Evolutionary conservation across 2,888 invertebrate species (phyloP).

Genomic region (Steinernema hermaphroditum): DNA sequence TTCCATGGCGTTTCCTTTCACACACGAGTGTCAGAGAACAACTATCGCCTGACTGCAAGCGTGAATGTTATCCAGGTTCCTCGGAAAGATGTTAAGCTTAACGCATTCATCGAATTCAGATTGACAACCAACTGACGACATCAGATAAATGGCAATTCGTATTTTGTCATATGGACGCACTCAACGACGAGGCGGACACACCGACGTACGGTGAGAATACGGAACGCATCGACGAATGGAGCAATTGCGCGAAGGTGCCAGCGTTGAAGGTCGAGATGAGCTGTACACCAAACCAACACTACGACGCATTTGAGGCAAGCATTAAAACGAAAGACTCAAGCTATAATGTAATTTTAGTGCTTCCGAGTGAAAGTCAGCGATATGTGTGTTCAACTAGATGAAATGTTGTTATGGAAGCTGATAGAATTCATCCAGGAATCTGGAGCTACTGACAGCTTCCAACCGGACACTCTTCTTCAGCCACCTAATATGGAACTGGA

Average conservation of each 20-base stretch:
- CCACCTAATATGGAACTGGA: conserved; percentile 58
- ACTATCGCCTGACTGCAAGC: conserved; percentile 73
- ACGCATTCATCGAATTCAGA: conserved; percentile 67
- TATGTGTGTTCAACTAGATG: conserved; percentile 84
- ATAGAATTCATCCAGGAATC: conserved; percentile 67
- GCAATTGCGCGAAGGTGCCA: conserved; percentile 70
- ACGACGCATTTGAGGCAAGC: conserved; percentile 79
- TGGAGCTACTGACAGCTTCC: conserved; percentile 50
- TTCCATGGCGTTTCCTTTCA: conserved; percentile 72
- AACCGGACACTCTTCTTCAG: conserved; percentile 48
- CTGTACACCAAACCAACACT: conserved; percentile 75
- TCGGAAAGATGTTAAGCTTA: not conserved
- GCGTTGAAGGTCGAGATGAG: conserved; percentile 81
- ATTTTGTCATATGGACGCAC: conserved; percentile 73
- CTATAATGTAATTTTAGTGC: conserved; percentile 71
- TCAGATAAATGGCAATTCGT: conserved; percentile 83
- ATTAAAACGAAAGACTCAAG: not conserved
- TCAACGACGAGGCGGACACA: conserved; percentile 66
- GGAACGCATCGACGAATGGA: conserved; percentile 6
- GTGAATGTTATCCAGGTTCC: conserved; percentile 78
- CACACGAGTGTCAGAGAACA: conserved; percentile 79
- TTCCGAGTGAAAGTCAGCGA: conserved; percentile 81
- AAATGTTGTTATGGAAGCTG: conserved; percentile 78
- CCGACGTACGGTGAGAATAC: conserved; percentile 15
- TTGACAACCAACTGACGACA: conserved; percentile 85